Percentiles rank a stretch among this genome's conserved stretches.
Conservation (phyloP, 2,888 invertebrate species). For the Eupithecia exiguata region DNA sequence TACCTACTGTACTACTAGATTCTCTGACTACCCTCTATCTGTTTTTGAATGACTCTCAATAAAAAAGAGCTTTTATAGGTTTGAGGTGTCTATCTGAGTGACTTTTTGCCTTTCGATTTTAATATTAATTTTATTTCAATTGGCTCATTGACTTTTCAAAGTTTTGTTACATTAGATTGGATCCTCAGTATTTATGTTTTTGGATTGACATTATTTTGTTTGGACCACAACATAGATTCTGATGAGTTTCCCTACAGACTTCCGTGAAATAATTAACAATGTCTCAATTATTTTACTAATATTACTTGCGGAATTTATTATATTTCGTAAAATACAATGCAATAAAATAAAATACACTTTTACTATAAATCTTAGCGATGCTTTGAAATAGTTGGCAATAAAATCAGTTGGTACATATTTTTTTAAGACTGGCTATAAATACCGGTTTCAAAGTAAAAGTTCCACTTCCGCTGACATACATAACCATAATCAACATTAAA, state of each 20-base stretch:
- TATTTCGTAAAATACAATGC: background rate
- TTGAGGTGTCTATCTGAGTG: no score
- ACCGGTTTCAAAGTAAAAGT: background rate
- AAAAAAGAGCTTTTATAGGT: no score
- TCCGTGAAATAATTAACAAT: conserved; percentile 36
- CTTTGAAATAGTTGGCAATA: background rate
- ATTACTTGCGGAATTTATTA: background rate
- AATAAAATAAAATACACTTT: no score
- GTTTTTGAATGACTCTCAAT: no score
- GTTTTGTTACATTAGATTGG: background rate
- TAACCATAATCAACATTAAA: background rate
- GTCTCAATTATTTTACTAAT: conserved; percentile 15
- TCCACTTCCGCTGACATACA: background rate
- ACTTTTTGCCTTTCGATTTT: no score
- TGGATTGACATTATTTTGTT: conserved; percentile 7
- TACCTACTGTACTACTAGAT: no score
- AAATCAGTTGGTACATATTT: background rate
- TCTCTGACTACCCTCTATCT: no score
- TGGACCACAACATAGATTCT: conserved; percentile 34
- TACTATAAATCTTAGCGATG: background rate
- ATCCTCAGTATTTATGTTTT: background rate
- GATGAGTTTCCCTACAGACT: conserved; percentile 28
- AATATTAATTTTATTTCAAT: no score
- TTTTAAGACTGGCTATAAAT: background rate
- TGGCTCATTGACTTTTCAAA: no score